Percentiles rank a stretch among this genome's conserved stretches.
These are phyloP conservation scores for Ailuropoda melanoleuca DNA, from an alignment of 2,113 vertebrate genomes.

Conservation along the genomic window DNA sequence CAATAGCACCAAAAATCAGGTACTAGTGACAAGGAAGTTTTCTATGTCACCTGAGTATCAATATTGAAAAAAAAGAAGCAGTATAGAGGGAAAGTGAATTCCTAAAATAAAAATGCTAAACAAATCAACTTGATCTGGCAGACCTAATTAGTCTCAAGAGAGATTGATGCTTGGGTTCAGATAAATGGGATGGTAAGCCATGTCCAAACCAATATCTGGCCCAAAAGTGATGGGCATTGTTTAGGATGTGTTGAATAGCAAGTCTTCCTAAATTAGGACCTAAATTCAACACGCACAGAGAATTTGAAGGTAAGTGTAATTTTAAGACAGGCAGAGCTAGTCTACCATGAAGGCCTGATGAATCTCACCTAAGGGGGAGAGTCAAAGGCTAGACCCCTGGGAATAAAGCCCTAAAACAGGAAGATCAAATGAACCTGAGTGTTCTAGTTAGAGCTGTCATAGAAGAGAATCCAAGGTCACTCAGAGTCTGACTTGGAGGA, in stretches of 20 bases:
- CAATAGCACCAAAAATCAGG: neutral
- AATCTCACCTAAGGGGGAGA: neutral
- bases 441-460: neutral
- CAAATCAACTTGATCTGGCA: neutral
- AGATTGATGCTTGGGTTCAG: neutral
- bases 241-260: neutral
- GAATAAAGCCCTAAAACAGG: neutral
- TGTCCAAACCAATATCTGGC: neutral
- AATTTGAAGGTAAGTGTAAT: neutral
- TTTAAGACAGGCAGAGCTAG: neutral
- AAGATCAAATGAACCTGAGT: neutral
- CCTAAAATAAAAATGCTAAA: neutral
- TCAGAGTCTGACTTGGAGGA: neutral
- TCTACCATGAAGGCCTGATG: neutral
- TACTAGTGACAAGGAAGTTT: neutral
- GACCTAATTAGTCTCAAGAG: neutral
- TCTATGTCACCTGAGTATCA: neutral
- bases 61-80: neutral
- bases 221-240: neutral
- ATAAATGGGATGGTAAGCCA: neutral
- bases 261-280: neutral
- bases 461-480: neutral
- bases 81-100: neutral
- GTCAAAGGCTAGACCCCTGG: neutral
- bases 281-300: neutral